A percentile compares a stretch with the other conserved stretches of the same genome.
Conservation (phyloP, 1,140 invertebrate genomes). For the Panulirus ornatus region DNA sequence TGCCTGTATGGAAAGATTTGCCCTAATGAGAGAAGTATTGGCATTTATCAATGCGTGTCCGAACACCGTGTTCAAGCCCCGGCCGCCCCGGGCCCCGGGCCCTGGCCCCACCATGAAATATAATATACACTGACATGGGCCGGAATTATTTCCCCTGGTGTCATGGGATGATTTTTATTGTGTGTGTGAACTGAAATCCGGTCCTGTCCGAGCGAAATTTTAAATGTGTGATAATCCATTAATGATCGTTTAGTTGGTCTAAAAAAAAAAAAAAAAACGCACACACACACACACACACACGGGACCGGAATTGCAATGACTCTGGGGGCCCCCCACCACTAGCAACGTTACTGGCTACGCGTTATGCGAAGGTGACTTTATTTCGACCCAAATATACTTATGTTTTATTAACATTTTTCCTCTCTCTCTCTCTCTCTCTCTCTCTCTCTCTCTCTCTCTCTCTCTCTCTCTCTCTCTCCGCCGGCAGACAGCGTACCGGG, state of each 20-base stretch:
- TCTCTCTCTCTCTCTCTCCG: slow-evolving; percentile 11
- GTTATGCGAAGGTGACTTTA: neutral
- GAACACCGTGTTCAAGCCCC: neutral
- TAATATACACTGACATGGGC: neutral
- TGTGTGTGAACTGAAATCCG: slow-evolving; percentile 37
- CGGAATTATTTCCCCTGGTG: slow-evolving; percentile 7
- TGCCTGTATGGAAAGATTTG: no score
- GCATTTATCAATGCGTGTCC: neutral
- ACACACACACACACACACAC: no score
- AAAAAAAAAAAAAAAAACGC: slow-evolving; percentile 32
- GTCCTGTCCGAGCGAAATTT: slow-evolving; percentile 34
- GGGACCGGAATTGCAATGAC: slow-evolving; percentile 14
- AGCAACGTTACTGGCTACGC: neutral
- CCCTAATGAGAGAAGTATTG: no score
- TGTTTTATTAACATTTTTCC: neutral
- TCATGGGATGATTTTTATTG: slow-evolving; percentile 11
- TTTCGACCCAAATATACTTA: neutral
- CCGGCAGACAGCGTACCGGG: slow-evolving; percentile 17
- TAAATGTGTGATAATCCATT: slow-evolving; percentile 40
- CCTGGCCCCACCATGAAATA: neutral
- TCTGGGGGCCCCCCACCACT: slow-evolving; percentile 5
- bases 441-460: slow-evolving; percentile 19
- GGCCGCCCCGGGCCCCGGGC: no score
- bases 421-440: slow-evolving; percentile 5
- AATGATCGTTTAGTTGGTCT: slow-evolving; percentile 54